phyloP scores from a whole-genome alignment of 2,113 vertebrate genomes.

The Tretioscincus oriximinensis region DNA sequence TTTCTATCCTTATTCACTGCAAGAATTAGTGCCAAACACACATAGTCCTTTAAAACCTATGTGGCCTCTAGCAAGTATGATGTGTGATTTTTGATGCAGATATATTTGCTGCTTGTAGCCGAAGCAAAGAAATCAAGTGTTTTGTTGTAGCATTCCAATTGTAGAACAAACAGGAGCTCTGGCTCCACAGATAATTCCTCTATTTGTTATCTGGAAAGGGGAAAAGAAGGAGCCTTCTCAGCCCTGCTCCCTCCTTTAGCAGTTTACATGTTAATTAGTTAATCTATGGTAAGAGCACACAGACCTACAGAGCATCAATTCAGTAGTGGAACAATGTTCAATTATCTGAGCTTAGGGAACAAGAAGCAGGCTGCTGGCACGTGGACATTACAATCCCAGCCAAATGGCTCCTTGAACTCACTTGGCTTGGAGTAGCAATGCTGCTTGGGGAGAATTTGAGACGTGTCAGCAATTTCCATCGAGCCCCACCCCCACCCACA shows the following conservation, averaged over 20 bases:
- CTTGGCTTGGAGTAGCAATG: neutral
- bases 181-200: constrained; percentile 27
- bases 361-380: constrained; percentile 30
- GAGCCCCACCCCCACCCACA: fast-evolving
- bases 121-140: neutral
- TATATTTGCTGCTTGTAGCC: neutral
- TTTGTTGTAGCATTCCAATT: neutral
- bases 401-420: constrained; percentile 30
- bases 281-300: fast-evolving
- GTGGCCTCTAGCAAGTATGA: neutral
- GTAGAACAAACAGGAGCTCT: fast-evolving
- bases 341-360: constrained; percentile 39
- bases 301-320: constrained; percentile 50
- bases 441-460: constrained; percentile 41
- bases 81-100: neutral
- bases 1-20: neutral
- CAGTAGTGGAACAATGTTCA: constrained; percentile 54
- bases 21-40: neutral
- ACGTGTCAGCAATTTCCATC: constrained; percentile 26
- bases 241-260: constrained; percentile 31
- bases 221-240: constrained; percentile 23
- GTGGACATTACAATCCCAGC: constrained; percentile 11
- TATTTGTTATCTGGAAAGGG: constrained; percentile 24
- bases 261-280: constrained; percentile 48
- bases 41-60: neutral